phyloP scores from a whole-genome alignment of 2,888 invertebrate genomes.

The Hirtodrosophila cameraria region DNA sequence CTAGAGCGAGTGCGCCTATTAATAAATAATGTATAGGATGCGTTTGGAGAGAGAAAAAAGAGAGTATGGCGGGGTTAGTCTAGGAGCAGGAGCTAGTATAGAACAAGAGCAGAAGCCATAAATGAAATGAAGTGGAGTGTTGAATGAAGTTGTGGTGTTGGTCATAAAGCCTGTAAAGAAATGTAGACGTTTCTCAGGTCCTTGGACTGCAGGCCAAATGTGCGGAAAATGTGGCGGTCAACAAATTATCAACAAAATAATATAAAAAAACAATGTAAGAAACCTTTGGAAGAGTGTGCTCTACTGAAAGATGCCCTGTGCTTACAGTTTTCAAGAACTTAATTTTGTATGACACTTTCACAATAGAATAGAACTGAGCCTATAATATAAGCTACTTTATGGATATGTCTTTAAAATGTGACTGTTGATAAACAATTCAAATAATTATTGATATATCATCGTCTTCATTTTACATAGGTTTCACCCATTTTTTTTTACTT shows the following conservation, averaged over 20 bases:
- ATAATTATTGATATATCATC: too few species aligned
- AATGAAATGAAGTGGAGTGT: constrained; percentile 51
- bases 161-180: constrained; percentile 52
- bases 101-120: constrained; percentile 6
- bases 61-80: neutral
- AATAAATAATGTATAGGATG: constrained; percentile 64
- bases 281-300: neutral
- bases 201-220: constrained; percentile 50
- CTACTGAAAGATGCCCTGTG: too few species aligned
- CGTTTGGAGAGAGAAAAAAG: constrained; percentile 30
- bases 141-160: constrained; percentile 40
- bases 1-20: constrained; percentile 40
- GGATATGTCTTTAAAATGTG: too few species aligned
- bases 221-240: constrained; percentile 74
- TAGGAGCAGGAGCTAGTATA: neutral
- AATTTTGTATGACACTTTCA: too few species aligned
- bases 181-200: constrained; percentile 51
- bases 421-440: too few species aligned
- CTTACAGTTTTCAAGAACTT: too few species aligned
- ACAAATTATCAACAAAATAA: constrained; percentile 67
- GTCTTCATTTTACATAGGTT: too few species aligned
- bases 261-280: constrained; percentile 9
- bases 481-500: too few species aligned
- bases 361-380: too few species aligned
- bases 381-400: too few species aligned